Evolutionary conservation across 2,888 invertebrate species (phyloP).

Genomic region (Taphrorychus bicolor): DNA sequence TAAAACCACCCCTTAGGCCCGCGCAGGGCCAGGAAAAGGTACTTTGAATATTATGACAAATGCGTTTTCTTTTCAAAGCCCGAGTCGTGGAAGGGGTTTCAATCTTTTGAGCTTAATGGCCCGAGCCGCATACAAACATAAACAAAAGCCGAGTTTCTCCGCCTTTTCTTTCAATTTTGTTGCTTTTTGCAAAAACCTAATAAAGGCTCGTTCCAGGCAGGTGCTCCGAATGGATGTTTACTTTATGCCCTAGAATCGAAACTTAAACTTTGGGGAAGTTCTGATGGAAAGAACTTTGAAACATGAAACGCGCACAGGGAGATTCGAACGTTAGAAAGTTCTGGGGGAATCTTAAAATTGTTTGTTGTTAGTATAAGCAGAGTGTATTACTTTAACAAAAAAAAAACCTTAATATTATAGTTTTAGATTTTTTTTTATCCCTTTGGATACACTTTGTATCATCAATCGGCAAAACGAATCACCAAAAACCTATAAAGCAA

Average conservation of each 20-base stretch:
- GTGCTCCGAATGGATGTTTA: constrained; percentile 11
- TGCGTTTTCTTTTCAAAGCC: neutral
- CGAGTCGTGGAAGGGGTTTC: constrained; percentile 9
- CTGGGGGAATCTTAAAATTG: too few relatives aligned
- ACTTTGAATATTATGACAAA: neutral
- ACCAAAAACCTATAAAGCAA: too few relatives aligned
- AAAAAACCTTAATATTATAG: too few relatives aligned
- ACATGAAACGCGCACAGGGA: too few relatives aligned
- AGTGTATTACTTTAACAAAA: too few relatives aligned
- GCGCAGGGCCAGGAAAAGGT: neutral
- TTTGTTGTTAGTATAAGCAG: too few relatives aligned
- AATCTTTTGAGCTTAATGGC: constrained; percentile 36
- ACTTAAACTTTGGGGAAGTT: too few relatives aligned
- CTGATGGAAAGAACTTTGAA: too few relatives aligned
- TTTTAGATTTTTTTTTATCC: too few relatives aligned
- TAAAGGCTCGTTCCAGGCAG: constrained; percentile 21
- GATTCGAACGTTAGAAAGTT: too few relatives aligned
- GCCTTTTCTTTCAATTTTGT: constrained; percentile 20
- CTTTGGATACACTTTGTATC: too few relatives aligned
- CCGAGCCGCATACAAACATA: constrained; percentile 27
- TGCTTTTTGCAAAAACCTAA: constrained; percentile 26
- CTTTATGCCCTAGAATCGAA: neutral
- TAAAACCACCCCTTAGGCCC: neutral
- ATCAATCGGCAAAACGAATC: too few relatives aligned
- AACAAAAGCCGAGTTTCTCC: constrained; percentile 27